A percentile compares a stretch with the other conserved stretches of the same genome.
These are phyloP conservation scores for Vespertilio murinus DNA, from an alignment of 2,797 vertebrate genomes.

Conservation along the genomic window DNA sequence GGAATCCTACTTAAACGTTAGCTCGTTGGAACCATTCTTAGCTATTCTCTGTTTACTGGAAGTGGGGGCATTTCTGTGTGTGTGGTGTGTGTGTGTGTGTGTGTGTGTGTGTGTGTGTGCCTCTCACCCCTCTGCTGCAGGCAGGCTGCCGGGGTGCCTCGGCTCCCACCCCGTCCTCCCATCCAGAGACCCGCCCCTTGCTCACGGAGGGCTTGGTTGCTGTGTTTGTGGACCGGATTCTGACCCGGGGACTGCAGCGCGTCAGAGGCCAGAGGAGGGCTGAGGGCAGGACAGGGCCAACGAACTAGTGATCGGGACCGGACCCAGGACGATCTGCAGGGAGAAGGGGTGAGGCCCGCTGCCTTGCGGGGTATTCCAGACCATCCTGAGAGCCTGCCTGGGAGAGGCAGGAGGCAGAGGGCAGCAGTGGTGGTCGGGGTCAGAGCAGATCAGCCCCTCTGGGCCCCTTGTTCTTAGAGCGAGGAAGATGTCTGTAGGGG, in stretches of 20 bases:
- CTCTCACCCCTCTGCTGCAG: background rate
- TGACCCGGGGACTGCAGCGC: background rate
- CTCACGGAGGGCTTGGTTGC: background rate
- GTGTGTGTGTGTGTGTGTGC: too few species aligned
- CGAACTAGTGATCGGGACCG: rapidly evolving
- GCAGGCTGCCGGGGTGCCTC: rapidly evolving
- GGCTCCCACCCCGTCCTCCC: background rate
- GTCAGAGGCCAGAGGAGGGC: background rate
- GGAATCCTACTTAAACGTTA: background rate
- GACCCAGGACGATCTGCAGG: background rate
- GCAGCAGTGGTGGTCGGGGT: background rate
- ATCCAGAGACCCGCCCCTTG: background rate
- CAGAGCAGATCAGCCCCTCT: background rate
- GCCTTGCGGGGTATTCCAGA: background rate
- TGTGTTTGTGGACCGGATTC: background rate
- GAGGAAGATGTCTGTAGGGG: background rate
- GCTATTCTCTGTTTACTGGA: background rate
- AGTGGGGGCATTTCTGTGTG: background rate
- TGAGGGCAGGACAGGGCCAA: background rate
- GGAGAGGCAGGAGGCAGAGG: background rate
- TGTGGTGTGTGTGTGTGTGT: background rate
- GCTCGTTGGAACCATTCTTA: background rate
- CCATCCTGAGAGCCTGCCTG: background rate
- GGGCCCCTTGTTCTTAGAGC: background rate
- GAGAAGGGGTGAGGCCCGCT: background rate